Conservation (phyloP, 1,140 invertebrate genomes). For the Lerema accius region DNA sequence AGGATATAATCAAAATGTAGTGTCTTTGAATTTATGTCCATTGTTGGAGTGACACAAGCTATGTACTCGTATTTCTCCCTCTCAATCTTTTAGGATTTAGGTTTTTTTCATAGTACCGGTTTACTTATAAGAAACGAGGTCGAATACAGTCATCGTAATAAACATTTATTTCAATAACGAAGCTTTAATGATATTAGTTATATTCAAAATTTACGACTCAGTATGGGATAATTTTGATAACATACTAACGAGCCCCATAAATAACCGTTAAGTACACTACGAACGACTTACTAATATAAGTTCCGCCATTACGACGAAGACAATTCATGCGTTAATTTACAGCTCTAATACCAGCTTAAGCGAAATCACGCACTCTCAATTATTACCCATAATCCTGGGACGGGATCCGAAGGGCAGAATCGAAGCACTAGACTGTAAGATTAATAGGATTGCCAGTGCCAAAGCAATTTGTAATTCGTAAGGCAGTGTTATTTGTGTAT, state of each 20-base stretch:
- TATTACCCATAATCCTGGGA: constrained; percentile 12
- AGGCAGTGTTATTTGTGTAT: constrained; percentile 39
- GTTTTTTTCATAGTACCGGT: too few species aligned
- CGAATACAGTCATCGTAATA: too few species aligned
- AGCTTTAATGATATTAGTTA: too few species aligned
- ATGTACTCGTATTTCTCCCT: too few species aligned
- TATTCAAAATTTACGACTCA: background rate
- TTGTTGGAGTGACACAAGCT: too few species aligned
- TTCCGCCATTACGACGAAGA: constrained; percentile 18
- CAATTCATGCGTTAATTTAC: constrained; percentile 31
- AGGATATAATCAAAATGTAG: too few species aligned
- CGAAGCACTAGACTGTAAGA: constrained; percentile 29
- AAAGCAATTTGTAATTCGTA: constrained; percentile 40
- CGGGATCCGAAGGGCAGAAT: constrained; percentile 12
- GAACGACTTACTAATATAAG: constrained; percentile 19
- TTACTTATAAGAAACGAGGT: too few species aligned
- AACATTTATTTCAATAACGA: too few species aligned
- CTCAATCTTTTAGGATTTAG: too few species aligned
- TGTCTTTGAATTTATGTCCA: too few species aligned
- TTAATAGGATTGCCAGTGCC: constrained; percentile 34
- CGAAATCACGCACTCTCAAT: constrained; percentile 24
- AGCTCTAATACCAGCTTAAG: constrained; percentile 19
- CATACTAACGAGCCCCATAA: constrained; percentile 3
- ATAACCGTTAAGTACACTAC: constrained; percentile 19
- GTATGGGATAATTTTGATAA: constrained; percentile 5